Evolutionary conservation across 2,888 invertebrate genomes (phyloP).

Genomic region (Stramonita haemastoma): DNA sequence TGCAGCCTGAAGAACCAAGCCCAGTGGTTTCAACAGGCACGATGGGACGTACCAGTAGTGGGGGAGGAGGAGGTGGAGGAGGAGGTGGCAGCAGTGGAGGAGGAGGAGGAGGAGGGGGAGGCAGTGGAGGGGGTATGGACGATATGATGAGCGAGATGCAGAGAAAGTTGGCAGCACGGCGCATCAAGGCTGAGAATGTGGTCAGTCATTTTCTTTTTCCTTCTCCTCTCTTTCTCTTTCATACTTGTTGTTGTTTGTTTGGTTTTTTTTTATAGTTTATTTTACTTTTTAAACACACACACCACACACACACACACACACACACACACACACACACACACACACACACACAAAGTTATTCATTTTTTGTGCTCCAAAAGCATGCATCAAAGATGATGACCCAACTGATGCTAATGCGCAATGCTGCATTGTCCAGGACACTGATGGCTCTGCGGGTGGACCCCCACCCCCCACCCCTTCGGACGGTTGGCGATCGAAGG

Average conservation of each 20-base stretch:
- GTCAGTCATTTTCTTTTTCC: neutral
- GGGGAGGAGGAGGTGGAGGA: neutral
- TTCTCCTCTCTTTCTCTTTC: neutral
- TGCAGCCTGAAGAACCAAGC: constrained; percentile 52
- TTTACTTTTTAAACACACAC: no score
- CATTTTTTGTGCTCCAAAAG: no score
- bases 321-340: no score
- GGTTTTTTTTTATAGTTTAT: neutral
- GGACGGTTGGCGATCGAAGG: constrained; percentile 49
- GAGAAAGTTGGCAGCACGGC: constrained; percentile 90
- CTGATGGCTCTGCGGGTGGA: constrained; percentile 34
- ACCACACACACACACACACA: no score
- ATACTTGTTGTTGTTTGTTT: no score
- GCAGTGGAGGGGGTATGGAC: constrained; percentile 9
- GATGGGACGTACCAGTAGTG: constrained; percentile 37
- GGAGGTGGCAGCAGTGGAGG: neutral
- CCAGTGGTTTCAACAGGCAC: constrained; percentile 39
- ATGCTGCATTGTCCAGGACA: constrained; percentile 24
- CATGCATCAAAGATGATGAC: no score
- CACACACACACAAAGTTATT: no score
- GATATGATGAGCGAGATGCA: constrained; percentile 71
- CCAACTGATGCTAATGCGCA: no score
- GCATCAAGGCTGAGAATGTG: constrained; percentile 80
- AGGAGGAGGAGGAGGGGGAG: constrained; percentile 10
- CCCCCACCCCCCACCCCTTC: constrained; percentile 34